A percentile compares a stretch with the other conserved stretches of the same genome.
phyloP scores from a whole-genome alignment of 2,797 vertebrate genomes.

The Nyctibius grandis region DNA sequence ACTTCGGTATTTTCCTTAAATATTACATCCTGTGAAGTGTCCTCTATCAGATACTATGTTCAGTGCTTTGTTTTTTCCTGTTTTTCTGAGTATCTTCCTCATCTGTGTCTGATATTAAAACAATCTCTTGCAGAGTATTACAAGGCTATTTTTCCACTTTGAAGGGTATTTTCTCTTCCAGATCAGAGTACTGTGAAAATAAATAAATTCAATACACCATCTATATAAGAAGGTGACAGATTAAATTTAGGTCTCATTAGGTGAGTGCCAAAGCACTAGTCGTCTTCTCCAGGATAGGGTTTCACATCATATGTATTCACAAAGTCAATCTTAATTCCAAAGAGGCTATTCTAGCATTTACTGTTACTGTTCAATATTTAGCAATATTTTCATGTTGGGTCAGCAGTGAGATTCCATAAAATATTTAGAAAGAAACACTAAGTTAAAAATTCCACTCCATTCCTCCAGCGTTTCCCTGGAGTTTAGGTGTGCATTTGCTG shows the following conservation, averaged over 20 bases:
- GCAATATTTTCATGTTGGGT: neutral
- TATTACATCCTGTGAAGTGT: neutral
- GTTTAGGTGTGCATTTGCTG: slow-evolving; percentile 60
- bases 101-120: neutral
- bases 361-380: neutral
- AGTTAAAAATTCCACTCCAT: slow-evolving; percentile 54
- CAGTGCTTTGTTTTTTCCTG: neutral
- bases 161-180: neutral
- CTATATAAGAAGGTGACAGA: neutral
- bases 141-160: neutral
- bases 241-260: neutral
- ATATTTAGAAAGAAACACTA: neutral
- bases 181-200: neutral
- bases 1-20: neutral
- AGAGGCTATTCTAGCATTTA: neutral
- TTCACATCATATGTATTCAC: neutral
- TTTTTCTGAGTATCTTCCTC: neutral
- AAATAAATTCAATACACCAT: neutral
- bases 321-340: neutral
- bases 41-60: neutral
- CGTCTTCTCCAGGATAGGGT: neutral
- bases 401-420: neutral
- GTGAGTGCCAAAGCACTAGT: neutral
- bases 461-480: slow-evolving; percentile 22
- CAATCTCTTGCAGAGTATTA: neutral